These are phyloP conservation scores for Hypena proboscidalis DNA, from an alignment of 2,888 invertebrate genomes.

Conservation along the genomic window DNA sequence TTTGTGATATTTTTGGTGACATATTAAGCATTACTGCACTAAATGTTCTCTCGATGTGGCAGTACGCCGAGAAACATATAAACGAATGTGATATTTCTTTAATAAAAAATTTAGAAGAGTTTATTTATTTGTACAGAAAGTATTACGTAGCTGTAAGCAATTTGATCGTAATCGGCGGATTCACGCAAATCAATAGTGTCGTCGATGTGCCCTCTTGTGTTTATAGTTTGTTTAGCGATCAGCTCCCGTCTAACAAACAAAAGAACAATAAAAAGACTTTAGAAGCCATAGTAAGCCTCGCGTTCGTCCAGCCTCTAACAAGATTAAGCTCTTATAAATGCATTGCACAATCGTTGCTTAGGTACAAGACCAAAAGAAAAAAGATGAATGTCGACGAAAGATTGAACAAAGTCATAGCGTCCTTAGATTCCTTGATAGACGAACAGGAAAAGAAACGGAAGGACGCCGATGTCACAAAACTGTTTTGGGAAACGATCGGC, in stretches of 20 bases:
- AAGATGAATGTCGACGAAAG: conserved; percentile 79
- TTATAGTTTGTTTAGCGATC: conserved; percentile 84
- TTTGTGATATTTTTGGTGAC: conserved; percentile 88
- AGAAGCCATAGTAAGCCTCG: conserved; percentile 85
- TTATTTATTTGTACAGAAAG: conserved; percentile 88
- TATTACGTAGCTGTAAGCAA: conserved; percentile 90
- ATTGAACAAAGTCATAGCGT: conserved; percentile 84
- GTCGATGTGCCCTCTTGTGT: conserved; percentile 86
- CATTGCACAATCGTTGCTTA: conserved; percentile 84
- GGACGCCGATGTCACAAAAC: conserved; percentile 88
- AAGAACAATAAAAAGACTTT: conserved; percentile 83
- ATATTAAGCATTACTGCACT: conserved; percentile 88
- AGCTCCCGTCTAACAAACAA: conserved; percentile 81
- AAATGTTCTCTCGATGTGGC: conserved; percentile 88
- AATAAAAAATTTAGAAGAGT: conserved; percentile 89
- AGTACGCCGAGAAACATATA: conserved; percentile 88
- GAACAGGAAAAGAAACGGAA: conserved; percentile 86
- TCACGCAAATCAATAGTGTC: conserved; percentile 86
- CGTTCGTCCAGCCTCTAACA: conserved; percentile 86
- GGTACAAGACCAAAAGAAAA: conserved; percentile 76
- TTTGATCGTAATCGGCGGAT: conserved; percentile 90
- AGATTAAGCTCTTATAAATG: conserved; percentile 87
- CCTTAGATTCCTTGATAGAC: conserved; percentile 87
- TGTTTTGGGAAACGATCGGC: conserved; percentile 90
- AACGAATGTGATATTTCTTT: conserved; percentile 88